A percentile compares a stretch with the other conserved stretches of the same genome.
phyloP scores from a whole-genome alignment of 2,888 invertebrate genomes.

The Cantharis lateralis region DNA sequence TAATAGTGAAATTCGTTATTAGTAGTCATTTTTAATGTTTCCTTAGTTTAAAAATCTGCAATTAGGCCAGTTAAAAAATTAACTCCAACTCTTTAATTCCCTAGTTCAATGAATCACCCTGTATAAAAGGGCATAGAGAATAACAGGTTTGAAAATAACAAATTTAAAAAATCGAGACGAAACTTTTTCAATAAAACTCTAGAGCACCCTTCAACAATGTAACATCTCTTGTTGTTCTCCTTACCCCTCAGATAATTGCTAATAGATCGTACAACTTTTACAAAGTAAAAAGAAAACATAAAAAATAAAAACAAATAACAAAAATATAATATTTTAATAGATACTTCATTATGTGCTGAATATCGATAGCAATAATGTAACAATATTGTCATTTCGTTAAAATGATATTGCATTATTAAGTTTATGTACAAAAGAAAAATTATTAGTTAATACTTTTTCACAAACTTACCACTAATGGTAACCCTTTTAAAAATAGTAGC shows the following conservation, averaged over 20 bases:
- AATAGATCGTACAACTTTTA: not conserved
- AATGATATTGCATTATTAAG: conserved; percentile 40
- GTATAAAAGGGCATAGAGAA: not conserved
- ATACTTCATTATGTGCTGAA: not conserved
- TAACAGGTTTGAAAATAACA: not conserved
- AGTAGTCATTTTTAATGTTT: no score
- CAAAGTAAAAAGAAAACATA: not conserved
- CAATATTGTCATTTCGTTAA: conserved; percentile 41
- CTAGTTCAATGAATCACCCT: no score
- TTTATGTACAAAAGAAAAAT: conserved; percentile 33
- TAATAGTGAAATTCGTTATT: no score
- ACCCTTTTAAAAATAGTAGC: conserved; percentile 23
- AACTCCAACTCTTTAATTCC: not conserved
- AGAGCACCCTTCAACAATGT: not conserved
- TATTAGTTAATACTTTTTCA: conserved; percentile 30
- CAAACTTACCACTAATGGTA: not conserved
- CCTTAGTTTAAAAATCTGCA: not conserved
- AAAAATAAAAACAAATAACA: not conserved
- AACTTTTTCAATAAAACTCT: not conserved
- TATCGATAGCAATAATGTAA: conserved; percentile 27
- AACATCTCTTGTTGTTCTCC: not conserved
- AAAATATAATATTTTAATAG: not conserved
- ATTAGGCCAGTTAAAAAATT: not conserved
- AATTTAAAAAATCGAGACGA: not conserved
- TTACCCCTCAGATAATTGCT: not conserved